Percentiles rank a stretch among this genome's conserved stretches.
phyloP scores from a whole-genome alignment of 2,888 invertebrate species.

The Hemistola chrysoprasaria region DNA sequence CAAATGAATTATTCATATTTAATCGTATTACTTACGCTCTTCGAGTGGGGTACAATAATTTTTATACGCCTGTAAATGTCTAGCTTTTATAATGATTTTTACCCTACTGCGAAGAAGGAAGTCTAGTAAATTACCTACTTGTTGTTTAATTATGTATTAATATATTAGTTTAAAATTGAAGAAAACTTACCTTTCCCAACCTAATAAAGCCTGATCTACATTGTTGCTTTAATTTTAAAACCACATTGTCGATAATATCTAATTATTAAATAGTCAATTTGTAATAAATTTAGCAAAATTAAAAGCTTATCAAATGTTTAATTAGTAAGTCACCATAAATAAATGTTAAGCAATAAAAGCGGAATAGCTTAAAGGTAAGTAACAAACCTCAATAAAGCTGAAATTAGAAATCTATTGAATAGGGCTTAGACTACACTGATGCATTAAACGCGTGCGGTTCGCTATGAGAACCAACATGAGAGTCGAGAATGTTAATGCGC shows the following conservation, averaged over 20 bases:
- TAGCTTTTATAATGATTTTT: conserved; percentile 8
- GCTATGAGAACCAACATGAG: conserved; percentile 71
- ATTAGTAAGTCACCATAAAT: too few species aligned
- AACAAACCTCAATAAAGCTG: conserved; percentile 2
- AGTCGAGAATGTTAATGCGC: conserved; percentile 73
- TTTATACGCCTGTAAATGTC: conserved; percentile 31
- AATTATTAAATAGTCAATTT: too few species aligned
- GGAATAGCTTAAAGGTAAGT: conserved; percentile 31
- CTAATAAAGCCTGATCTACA: too few species aligned
- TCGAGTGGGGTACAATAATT: conserved; percentile 53
- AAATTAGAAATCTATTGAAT: conserved; percentile 12
- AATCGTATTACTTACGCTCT: conserved; percentile 64
- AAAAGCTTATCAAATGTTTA: too few species aligned
- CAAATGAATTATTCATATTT: conserved; percentile 72
- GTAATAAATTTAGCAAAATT: too few species aligned
- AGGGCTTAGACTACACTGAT: conserved; percentile 28
- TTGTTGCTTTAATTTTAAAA: too few species aligned
- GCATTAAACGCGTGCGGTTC: conserved; percentile 48
- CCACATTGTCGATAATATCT: too few species aligned
- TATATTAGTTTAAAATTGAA: too few species aligned
- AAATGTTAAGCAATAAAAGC: conserved; percentile 4
- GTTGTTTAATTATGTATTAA: too few species aligned
- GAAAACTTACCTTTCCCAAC: too few species aligned
- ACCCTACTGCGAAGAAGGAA: too few species aligned
- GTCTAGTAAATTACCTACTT: too few species aligned